These are phyloP conservation scores for Sinopyrophorus schimmeli DNA, from an alignment of 2,888 invertebrate genomes.

Conservation along the genomic window DNA sequence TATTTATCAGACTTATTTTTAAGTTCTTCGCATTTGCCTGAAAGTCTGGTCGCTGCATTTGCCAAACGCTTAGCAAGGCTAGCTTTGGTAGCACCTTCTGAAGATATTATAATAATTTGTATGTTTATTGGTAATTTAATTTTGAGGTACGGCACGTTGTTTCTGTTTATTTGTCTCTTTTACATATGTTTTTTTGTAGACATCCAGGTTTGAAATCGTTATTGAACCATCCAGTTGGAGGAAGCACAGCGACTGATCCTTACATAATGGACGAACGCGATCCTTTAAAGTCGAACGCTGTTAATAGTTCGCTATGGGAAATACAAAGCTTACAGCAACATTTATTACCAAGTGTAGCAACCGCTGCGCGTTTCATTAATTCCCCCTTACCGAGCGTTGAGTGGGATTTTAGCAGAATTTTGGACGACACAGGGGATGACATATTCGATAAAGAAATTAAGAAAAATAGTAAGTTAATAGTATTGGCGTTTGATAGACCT, in stretches of 20 bases:
- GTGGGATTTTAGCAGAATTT: constrained; percentile 67
- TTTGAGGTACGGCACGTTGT: constrained; percentile 52
- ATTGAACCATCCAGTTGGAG: constrained; percentile 59
- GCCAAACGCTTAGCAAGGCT: constrained; percentile 85
- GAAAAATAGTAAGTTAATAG: constrained; percentile 73
- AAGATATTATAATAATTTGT: constrained; percentile 75
- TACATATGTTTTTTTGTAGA: too few relatives aligned
- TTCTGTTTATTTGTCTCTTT: constrained; percentile 1
- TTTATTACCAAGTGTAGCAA: constrained; percentile 70
- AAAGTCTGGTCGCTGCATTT: constrained; percentile 89
- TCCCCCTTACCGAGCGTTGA: constrained; percentile 69
- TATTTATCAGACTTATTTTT: constrained; percentile 89
- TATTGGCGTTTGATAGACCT: constrained; percentile 76
- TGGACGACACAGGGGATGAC: constrained; percentile 68
- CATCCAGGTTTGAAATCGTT: constrained; percentile 81
- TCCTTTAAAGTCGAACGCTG: constrained; percentile 77
- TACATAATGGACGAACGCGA: constrained; percentile 82
- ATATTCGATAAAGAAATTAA: constrained; percentile 78
- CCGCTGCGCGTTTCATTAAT: constrained; percentile 72
- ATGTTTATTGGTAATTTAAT: constrained; percentile 85
- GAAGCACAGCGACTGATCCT: constrained; percentile 70
- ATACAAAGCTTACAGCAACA: constrained; percentile 77
- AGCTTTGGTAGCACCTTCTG: constrained; percentile 79
- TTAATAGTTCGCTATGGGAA: constrained; percentile 94
- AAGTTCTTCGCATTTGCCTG: constrained; percentile 92